Percentiles rank a stretch among this genome's conserved stretches.
phyloP scores from a whole-genome alignment of 2,888 invertebrate species.

The Tetragonisca angustula region DNA sequence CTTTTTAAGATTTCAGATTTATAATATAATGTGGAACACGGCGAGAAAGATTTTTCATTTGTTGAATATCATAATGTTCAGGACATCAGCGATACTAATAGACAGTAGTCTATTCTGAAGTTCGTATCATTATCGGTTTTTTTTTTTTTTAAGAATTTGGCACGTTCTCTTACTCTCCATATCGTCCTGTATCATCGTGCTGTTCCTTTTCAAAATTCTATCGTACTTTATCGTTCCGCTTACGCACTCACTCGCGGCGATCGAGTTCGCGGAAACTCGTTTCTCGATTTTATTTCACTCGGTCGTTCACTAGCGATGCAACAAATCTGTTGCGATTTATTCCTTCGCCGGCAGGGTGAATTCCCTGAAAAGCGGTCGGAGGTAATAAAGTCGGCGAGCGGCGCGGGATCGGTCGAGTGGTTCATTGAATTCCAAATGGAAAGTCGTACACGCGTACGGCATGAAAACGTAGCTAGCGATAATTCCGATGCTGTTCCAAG shows the following conservation, averaged over 20 bases:
- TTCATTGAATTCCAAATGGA: conserved; percentile 58
- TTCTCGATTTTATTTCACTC: not conserved
- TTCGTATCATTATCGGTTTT: no score
- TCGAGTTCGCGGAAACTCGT: conserved; percentile 2
- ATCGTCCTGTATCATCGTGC: no score
- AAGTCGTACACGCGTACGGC: conserved; percentile 14
- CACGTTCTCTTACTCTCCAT: no score
- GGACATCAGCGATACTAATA: no score
- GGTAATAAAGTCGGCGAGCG: conserved; percentile 33
- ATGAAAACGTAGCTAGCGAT: conserved; percentile 23
- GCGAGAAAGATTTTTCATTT: no score
- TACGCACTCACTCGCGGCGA: no score
- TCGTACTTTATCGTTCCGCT: not conserved
- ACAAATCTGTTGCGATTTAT: conserved; percentile 46
- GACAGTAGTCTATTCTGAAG: no score
- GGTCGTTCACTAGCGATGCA: not conserved
- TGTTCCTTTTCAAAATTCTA: not conserved
- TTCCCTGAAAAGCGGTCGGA: conserved; percentile 13
- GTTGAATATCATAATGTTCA: no score
- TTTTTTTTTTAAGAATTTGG: no score
- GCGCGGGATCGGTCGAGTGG: conserved; percentile 32
- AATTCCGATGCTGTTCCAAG: conserved; percentile 41
- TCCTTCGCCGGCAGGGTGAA: conserved; percentile 2
- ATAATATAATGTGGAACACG: no score
- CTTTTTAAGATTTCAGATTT: no score